A percentile compares a stretch with the other conserved stretches of the same genome.
Conservation (phyloP, 2,113 vertebrate genomes). For the Morone chrysops region DNA sequence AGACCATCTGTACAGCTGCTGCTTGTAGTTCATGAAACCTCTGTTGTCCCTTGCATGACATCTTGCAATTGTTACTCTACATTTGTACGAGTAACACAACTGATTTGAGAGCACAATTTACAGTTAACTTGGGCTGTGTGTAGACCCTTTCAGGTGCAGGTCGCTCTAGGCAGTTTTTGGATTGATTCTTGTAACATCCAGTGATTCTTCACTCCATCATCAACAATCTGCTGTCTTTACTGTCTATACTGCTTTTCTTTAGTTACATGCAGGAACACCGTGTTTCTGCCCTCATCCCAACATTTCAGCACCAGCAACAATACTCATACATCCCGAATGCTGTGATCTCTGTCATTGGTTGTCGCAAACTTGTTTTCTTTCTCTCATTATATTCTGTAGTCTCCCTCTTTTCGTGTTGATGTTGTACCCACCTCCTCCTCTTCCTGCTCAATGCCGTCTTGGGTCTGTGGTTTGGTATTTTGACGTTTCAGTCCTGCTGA, state of each 20-base stretch:
- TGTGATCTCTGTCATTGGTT: conserved; percentile 19
- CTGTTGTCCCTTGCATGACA: too few relatives aligned
- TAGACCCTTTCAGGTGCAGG: background rate
- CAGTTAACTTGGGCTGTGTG: background rate
- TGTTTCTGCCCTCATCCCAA: background rate
- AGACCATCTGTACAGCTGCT: too few relatives aligned
- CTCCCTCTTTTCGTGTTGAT: conserved; percentile 26
- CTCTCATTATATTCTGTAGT: conserved; percentile 49
- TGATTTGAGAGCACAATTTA: background rate
- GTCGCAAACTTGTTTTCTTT: conserved; percentile 16
- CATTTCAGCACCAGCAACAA: conserved; percentile 7
- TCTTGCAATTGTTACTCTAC: background rate
- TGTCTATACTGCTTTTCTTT: background rate
- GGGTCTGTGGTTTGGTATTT: conserved; percentile 43
- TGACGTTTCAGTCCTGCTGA: conserved; percentile 59
- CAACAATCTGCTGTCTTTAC: background rate
- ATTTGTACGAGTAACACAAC: background rate
- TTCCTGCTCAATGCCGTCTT: conserved; percentile 25
- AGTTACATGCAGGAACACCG: background rate
- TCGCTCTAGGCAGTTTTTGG: background rate
- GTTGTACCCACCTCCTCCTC: conserved; percentile 17
- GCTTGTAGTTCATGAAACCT: too few relatives aligned
- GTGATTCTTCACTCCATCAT: background rate
- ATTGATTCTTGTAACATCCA: background rate
- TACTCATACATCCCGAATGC: background rate